Evolutionary conservation across 2,113 vertebrate genomes (phyloP), one percentile per base, ranked within the genome.

Genomic region (Talpa occidentalis): DNA sequence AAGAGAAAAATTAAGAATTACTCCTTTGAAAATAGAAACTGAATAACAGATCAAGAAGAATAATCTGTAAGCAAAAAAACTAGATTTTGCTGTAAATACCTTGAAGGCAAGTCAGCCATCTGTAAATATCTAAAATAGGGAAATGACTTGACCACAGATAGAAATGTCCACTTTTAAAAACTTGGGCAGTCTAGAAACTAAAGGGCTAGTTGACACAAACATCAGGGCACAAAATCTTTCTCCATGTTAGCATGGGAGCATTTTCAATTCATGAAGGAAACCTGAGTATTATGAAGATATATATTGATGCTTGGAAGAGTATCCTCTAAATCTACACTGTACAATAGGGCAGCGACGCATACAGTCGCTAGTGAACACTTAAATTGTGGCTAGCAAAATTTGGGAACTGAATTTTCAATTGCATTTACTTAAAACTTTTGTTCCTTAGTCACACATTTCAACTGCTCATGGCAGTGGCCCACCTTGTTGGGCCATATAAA

Each of bases 401-500:
- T 26, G 30, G 30, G 6, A 82, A 79, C 26, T 88, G 30, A 93
- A 78, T 77, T 94, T 90, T 94, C 37, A n/a, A 67, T 67, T 85
- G 21, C 17, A 92, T 81, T 84, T 82, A 85, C 35, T 84, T 87
- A 91, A 93, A 95, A 74, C 16, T 90, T 72, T 30, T 72, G 47
- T 62, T 93, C 37, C 76, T 83, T 42, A 93, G 22, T 84, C 77
- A 88, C 73, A 81, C 24, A 91, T 82, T 90, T 69, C 82, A 92
- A 86, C 42, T 91, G 56, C 17, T 90, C 77, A 81, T 6, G 67
- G 24, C 66, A 87, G 62, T 19, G n/a, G 80, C 30, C n/a, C 64
- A 72, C 59, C 60, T 83, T 92, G 86, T 9, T 64, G 73, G 44
- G 88, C 30, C 88, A 26, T 32, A 67, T 8, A 85, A 79, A 83